Evolutionary conservation across 1,140 invertebrate species (phyloP), one percentile per base, ranked within the genome.

Genomic region (Brachionus manjavacas): DNA sequence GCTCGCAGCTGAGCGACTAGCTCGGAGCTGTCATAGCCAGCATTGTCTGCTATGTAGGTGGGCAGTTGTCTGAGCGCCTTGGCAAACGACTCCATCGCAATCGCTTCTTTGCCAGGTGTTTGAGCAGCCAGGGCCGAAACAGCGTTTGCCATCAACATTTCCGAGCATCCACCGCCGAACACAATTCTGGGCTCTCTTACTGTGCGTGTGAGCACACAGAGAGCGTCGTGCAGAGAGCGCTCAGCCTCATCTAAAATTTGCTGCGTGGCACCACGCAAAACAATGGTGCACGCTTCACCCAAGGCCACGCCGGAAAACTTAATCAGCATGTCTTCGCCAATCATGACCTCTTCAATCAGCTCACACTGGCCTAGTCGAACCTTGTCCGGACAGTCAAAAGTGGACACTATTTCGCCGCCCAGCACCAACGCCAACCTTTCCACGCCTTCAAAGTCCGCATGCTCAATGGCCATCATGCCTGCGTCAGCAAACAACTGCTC

Each of bases 181-280:
- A 98, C 93, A 78, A 95, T 94, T 86, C 94, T 92, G 0, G 95
- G 93, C 89, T 98, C 96, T 86, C 94, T 94, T 0, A 99, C 95
- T 23, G 97, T 99, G 66, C 96, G 95, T 0, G 95, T 92, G 23
- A 99, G 91, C 0, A 99, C 98, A 90, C 98, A 99, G 0, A 99
- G 91, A 2, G 97, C 98, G 89, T 99, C 98, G 87, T 99, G 98
- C 4, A 99, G 89, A 1, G 97, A 99, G 60, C 98, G 92, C 86
- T 99, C 97, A 1, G 98, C 97, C 90, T 99, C 98, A 87, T 99
- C 97, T 11, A 99, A 92, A 87, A 99, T 99, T 90, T 99, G 98
- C 88, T 98, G 94, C 3, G 98, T 99, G n/a, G 98, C 96, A 79
- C 97, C 98, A 84, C 98, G 93, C 79, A 99, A 93, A 0, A 99